Evolutionary conservation across 2,797 vertebrate species (phyloP), one percentile per base, ranked within the genome.

Genomic region (Cetoscarus ocellatus): DNA sequence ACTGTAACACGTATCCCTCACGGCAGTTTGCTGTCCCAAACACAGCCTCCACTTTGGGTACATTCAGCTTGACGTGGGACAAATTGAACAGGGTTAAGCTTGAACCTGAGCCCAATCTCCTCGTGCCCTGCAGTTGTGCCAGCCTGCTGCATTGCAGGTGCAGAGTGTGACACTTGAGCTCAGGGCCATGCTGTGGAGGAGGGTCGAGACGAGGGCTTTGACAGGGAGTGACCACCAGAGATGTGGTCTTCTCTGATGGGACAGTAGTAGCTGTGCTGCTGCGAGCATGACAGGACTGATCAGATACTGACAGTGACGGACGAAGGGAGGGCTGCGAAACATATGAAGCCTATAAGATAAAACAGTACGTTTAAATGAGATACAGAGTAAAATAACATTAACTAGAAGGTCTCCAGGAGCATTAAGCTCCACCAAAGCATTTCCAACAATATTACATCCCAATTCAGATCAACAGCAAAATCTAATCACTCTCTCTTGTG

Each of bases 131-230:
- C 86, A 44, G 82, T 66, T 70, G 75, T 70, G 72, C 68, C 75
- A 83, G 86, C 62, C 77, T 92, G 91, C 90, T 92, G 88, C 92
- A 93, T 87, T 93, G 92, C 92, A 91, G 93, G 88, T 89, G 88
- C 78, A 84, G 78, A 89, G 80, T 86, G 79, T 88, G 83, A 90
- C 85, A 89, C 85, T 86, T 87, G 82, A 82, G 87, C 84, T 73
- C 59, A 58, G 70, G 69, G 82, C 83, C 86, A 76, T 27, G 73
- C 76, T 62, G n/a, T n/a, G 51, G 75, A 55, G 71, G 84, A 71
- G 60, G 54, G 77, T 78, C 87, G 77, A 64, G 78, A 79, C 54
- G 58, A 78, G 79, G 80, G 77, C 60, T 63, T 54, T 84, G 80
- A 87, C 80, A 72, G 86, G 60, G 82, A 84, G 73, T 80, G 89